phyloP scores from a whole-genome alignment of 2,113 vertebrate genomes.

The Cygnus buccinator region DNA sequence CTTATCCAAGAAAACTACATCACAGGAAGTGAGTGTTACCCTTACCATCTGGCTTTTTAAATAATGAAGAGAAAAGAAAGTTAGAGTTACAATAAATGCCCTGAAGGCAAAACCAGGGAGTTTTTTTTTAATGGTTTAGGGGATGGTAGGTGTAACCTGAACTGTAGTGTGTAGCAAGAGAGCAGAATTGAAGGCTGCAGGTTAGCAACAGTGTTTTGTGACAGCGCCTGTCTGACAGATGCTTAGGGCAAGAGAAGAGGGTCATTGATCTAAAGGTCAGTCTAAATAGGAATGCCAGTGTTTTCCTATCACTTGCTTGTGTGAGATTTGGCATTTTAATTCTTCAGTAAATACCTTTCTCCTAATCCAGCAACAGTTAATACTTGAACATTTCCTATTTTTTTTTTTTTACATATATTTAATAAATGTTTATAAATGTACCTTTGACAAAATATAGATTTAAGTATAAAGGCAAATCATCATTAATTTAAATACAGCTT shows the following conservation, averaged over 20 bases:
- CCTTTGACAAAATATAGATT: neutral
- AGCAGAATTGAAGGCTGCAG: neutral
- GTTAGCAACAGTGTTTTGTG: neutral
- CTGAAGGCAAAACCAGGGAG: neutral
- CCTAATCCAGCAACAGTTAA: neutral
- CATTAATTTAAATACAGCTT: neutral
- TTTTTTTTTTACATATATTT: neutral
- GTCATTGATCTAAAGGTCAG: constrained; percentile 9
- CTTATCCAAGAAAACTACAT: neutral
- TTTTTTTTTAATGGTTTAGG: neutral
- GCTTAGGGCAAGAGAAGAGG: neutral
- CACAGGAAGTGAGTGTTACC: neutral
- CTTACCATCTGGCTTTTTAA: constrained; percentile 16
- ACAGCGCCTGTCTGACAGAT: neutral
- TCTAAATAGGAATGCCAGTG: neutral
- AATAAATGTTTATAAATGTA: neutral
- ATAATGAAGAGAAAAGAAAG: neutral
- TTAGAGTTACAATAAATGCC: neutral
- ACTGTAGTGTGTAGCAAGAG: neutral
- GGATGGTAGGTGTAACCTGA: neutral
- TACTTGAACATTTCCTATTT: neutral
- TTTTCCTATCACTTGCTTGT: neutral
- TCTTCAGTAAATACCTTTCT: neutral
- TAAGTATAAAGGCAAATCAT: neutral
- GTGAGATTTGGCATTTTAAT: neutral